Evolutionary conservation across 2,113 vertebrate species (phyloP).

Genomic region (Catagonus wagneri): DNA sequence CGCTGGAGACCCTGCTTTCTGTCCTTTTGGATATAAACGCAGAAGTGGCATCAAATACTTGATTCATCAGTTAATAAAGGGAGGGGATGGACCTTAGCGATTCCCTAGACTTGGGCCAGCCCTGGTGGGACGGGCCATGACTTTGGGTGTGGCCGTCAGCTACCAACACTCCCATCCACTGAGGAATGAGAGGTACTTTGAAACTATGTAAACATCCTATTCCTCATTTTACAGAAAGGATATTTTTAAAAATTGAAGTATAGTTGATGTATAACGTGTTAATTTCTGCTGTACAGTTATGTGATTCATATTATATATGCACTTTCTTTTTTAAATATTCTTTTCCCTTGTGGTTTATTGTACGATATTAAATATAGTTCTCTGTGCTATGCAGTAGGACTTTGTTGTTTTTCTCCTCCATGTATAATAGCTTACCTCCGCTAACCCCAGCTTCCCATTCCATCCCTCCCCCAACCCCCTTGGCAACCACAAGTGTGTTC

Average conservation of each 20-base stretch:
- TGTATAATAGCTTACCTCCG: too few relatives aligned
- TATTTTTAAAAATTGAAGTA: not conserved
- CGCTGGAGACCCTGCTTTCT: not conserved
- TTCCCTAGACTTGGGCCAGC: not conserved
- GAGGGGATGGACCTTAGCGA: not conserved
- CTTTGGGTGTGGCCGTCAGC: not conserved
- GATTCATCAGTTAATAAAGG: not conserved
- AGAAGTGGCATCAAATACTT: not conserved
- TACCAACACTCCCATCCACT: not conserved
- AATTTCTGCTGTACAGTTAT: too few relatives aligned
- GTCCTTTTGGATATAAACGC: rapidly evolving
- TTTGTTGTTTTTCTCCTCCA: too few relatives aligned
- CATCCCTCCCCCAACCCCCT: too few relatives aligned
- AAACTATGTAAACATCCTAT: not conserved
- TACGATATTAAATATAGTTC: too few relatives aligned
- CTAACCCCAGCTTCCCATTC: too few relatives aligned
- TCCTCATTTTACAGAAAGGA: not conserved
- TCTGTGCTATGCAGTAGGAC: too few relatives aligned
- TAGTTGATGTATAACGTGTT: too few relatives aligned
- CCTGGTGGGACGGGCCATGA: not conserved
- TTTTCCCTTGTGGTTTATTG: too few relatives aligned
- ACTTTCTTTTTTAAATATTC: too few relatives aligned
- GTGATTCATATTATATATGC: too few relatives aligned
- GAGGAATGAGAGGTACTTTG: not conserved
- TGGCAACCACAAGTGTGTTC: too few relatives aligned